These are phyloP conservation scores for Philereme transversata DNA, from an alignment of 2,888 invertebrate species.

Conservation along the genomic window DNA sequence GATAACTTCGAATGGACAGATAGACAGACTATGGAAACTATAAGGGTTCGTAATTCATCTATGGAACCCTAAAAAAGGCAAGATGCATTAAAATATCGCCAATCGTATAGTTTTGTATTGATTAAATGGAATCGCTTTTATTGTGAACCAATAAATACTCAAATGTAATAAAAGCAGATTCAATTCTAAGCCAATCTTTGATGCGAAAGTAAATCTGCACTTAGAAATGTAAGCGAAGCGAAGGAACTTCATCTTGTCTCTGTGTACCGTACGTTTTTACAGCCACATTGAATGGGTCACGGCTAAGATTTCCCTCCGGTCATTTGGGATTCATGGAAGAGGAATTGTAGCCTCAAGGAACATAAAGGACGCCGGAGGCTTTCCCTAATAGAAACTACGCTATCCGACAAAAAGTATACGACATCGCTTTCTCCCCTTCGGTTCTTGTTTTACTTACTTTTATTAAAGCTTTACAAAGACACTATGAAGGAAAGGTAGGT, in stretches of 20 bases:
- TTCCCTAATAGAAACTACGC: constrained; percentile 68
- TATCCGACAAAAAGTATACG: constrained; percentile 59
- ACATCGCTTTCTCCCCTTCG: constrained; percentile 60
- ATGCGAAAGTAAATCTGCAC: constrained; percentile 29
- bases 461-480: constrained; percentile 58
- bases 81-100: no score
- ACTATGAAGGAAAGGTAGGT: constrained; percentile 34
- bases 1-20: no score
- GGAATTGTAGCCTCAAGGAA: constrained; percentile 80
- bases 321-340: constrained; percentile 83
- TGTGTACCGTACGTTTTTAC: constrained; percentile 55
- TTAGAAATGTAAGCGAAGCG: constrained; percentile 30
- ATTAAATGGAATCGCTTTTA: neutral
- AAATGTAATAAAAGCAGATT: constrained; percentile 18
- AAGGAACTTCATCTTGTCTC: constrained; percentile 40
- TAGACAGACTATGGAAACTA: no score
- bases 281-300: constrained; percentile 77
- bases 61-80: no score
- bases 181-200: constrained; percentile 24
- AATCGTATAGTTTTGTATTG: no score
- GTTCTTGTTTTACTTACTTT: constrained; percentile 63
- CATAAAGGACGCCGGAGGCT: constrained; percentile 81
- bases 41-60: no score
- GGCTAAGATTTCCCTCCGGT: constrained; percentile 84
- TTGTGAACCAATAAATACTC: constrained; percentile 12